These are phyloP conservation scores for Trimorus sp. DNA, from an alignment of 2,888 invertebrate species.

Conservation along the genomic window DNA sequence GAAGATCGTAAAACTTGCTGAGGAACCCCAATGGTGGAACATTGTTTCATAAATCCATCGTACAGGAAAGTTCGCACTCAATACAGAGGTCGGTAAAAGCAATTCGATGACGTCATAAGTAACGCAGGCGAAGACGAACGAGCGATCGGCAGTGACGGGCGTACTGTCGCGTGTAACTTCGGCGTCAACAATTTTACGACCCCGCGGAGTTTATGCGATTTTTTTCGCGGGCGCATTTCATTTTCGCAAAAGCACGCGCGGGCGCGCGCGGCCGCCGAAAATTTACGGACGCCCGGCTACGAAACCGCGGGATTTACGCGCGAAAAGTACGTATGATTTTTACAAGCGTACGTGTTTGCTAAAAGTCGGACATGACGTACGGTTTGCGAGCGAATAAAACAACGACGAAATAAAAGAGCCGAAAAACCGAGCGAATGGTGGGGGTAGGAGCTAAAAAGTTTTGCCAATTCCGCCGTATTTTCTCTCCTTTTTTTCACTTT, in stretches of 20 bases:
- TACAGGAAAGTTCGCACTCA: constrained; percentile 20
- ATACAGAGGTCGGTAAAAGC: constrained; percentile 54
- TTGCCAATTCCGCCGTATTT: constrained; percentile 30
- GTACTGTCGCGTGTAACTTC: constrained; percentile 50
- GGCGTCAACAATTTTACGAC: constrained; percentile 66
- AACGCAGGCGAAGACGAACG: constrained; percentile 41
- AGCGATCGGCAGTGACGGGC: constrained; percentile 44
- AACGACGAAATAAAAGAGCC: constrained; percentile 48
- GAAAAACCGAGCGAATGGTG: too few relatives aligned
- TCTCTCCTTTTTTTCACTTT: constrained; percentile 28
- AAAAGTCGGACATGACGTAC: constrained; percentile 65
- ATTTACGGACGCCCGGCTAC: constrained; percentile 61
- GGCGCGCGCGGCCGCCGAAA: constrained; percentile 50
- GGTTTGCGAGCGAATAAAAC: constrained; percentile 54
- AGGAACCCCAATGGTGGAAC: too few relatives aligned
- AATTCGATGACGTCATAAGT: constrained; percentile 53
- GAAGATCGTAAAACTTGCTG: too few relatives aligned
- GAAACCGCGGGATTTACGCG: constrained; percentile 64
- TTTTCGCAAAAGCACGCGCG: constrained; percentile 61
- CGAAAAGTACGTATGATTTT: constrained; percentile 71
- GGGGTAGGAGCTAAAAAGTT: too few relatives aligned
- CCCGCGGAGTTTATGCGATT: constrained; percentile 52
- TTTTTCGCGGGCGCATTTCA: constrained; percentile 64
- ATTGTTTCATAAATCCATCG: constrained; percentile 32
- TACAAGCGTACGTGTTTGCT: constrained; percentile 72